Conservation (phyloP, 2,888 invertebrate genomes). For the Ormia ochracea region DNA sequence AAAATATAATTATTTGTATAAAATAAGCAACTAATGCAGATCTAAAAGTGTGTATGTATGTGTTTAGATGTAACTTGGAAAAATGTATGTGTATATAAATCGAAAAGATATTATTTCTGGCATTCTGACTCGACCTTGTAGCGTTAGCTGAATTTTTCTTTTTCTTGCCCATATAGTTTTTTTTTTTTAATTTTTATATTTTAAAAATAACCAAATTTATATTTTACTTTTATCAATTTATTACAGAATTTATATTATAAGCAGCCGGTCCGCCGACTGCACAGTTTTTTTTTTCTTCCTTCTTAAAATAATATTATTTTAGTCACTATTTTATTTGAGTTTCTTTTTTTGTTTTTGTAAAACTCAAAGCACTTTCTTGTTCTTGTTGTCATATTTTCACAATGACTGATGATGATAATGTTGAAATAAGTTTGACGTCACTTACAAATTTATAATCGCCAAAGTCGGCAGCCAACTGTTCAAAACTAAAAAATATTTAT, state of each 20-base stretch:
- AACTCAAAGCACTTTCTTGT: background rate
- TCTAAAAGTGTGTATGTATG: no score
- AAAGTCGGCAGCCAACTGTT: no score
- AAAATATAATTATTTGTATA: no score
- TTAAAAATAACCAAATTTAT: background rate
- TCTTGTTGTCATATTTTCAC: background rate
- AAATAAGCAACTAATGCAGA: no score
- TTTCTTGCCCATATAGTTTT: background rate
- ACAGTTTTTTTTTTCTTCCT: background rate
- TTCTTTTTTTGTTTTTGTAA: background rate
- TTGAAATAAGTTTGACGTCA: background rate
- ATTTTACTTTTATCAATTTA: background rate
- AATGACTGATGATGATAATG: background rate
- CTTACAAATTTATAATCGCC: no score
- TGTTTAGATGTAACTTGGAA: background rate
- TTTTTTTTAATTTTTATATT: background rate
- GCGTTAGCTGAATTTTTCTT: background rate
- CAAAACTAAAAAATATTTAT: no score
- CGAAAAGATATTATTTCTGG: background rate
- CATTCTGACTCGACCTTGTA: background rate
- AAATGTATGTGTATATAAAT: background rate
- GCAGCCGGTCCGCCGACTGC: slow-evolving; percentile 19
- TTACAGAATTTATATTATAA: background rate
- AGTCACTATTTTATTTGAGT: background rate
- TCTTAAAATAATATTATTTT: background rate